Conservation (phyloP, 1,140 invertebrate genomes). For the Hyles vespertilio region DNA sequence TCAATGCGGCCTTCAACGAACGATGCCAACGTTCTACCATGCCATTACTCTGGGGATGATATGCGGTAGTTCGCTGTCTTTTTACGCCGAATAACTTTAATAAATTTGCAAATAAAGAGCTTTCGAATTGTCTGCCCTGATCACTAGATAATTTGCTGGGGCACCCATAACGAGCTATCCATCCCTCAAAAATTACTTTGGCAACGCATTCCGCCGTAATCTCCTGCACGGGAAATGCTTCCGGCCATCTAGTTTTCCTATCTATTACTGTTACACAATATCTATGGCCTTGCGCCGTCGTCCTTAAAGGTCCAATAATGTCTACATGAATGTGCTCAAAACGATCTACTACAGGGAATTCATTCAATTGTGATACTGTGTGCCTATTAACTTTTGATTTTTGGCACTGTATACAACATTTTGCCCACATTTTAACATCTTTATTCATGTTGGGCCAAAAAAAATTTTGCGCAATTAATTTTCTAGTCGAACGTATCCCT, state of each 20-base stretch:
- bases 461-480: conserved; percentile 1
- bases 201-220: neutral
- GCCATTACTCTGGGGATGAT: conserved; percentile 54
- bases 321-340: conserved; percentile 5
- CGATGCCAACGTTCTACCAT: conserved; percentile 51
- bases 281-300: neutral
- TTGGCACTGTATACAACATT: conserved; percentile 2
- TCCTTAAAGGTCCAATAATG: neutral
- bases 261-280: neutral
- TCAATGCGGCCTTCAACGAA: conserved; percentile 51
- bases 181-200: neutral
- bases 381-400: neutral
- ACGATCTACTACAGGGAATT: neutral
- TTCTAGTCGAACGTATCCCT: neutral
- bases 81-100: conserved; percentile 58
- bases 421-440: conserved; percentile 1
- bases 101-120: conserved; percentile 18
- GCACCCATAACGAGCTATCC: neutral
- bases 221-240: too few relatives aligned
- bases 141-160: too few relatives aligned
- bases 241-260: neutral
- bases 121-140: neutral
- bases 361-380: too few relatives aligned
- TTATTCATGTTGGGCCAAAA: conserved; percentile 3
- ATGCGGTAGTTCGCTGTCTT: conserved; percentile 47